Conservation (phyloP, 2,797 vertebrate species). For the Parauchenoglanis ngamensis region DNA sequence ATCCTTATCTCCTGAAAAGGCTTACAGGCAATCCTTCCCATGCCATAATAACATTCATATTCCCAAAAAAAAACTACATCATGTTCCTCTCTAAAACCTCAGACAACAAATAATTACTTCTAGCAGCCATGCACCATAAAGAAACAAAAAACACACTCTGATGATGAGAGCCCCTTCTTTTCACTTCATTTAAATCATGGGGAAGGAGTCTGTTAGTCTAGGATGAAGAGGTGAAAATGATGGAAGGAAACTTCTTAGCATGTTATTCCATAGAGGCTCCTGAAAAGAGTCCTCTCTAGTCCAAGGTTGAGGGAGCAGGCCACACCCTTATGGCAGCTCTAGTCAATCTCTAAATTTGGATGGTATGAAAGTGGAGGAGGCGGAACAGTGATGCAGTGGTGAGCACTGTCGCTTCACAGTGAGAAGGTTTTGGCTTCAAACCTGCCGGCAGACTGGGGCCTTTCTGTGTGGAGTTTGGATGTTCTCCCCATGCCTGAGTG, state of each 20-base stretch:
- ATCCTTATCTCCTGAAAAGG: constrained; percentile 32
- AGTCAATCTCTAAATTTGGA: not conserved
- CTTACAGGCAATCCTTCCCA: constrained; percentile 36
- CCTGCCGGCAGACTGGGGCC: no score
- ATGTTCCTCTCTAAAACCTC: constrained; percentile 34
- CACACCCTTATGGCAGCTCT: not conserved
- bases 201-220: not conserved
- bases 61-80: constrained; percentile 34
- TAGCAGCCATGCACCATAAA: not conserved
- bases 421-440: no score
- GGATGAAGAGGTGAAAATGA: not conserved
- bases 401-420: no score
- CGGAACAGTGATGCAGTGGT: no score
- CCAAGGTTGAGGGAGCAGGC: not conserved
- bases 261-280: not conserved
- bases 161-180: constrained; percentile 1
- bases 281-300: not conserved
- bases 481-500: no score
- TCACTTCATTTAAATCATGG: constrained; percentile 1
- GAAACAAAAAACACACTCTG: constrained; percentile 12
- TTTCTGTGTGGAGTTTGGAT: no score
- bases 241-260: not conserved
- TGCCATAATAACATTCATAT: constrained; percentile 41
- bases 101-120: constrained; percentile 46
- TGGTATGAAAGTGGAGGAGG: not conserved